Base-by-base conservation (phyloP, 2,888 invertebrate species). In the Tribolium freemani region DNA sequence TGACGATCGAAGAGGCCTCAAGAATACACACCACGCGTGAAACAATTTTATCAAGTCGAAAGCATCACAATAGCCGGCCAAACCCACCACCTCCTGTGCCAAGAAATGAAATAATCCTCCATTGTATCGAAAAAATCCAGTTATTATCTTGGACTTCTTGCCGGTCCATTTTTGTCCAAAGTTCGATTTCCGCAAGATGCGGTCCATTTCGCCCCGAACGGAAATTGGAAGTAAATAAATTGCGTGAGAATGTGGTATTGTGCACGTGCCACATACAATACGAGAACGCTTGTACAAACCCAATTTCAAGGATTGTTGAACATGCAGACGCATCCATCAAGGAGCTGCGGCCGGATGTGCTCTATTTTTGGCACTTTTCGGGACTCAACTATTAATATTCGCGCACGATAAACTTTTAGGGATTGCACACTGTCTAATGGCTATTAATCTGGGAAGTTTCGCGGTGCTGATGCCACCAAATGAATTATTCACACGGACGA, bases 231-330 rank as follows among this genome's bases (percentile, higher is more conserved):
- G 63, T 57, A 64, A 70, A 64, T 70, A 63, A 61, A 69, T 69
- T 61, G 69, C 53, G 58, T 50, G 56, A 38, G 38, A 38, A 38
- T 38, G 38, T 38, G 38, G n/a, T 61, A 61, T 48, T 61, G 61
- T 48, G 30, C 61, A 50, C 50, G 61, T 58, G 63, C 64, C 31
- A 53, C n/a, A n/a, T n/a, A n/a, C 53, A 38, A 51, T 63, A 31
- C 10, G 58, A 5, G 31, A 45, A 8, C 60, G 20, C 46, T 46
- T 46, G 60, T 73, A 77, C 73, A 76, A 77, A 79, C 74, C 76
- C 76, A 79, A 79, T 80, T 80, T 80, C 77, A 74, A 77, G 78
- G 76, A 72, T 73, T 77, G 76, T 63, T 79, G 78, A 76, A 71
- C 79, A 77, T 72, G 73, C 68, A 77, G 73, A 70, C 73, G 69